Percentiles rank a stretch among this genome's conserved stretches.
These are phyloP conservation scores for Takifugu ocellatus DNA, from an alignment of 2,797 vertebrate genomes.

Conservation along the genomic window DNA sequence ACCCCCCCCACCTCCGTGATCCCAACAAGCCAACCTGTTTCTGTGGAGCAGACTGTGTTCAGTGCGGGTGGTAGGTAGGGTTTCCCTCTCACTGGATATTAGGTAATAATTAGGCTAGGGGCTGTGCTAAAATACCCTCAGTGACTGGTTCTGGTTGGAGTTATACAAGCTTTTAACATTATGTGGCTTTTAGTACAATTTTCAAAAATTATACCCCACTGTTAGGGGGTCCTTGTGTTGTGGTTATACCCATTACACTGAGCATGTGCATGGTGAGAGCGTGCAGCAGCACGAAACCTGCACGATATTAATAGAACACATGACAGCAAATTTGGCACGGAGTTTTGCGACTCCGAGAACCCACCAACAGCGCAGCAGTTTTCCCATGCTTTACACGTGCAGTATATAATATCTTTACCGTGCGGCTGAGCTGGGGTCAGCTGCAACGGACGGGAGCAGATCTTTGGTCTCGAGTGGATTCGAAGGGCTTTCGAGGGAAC, in stretches of 20 bases:
- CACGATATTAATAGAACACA: constrained; percentile 65
- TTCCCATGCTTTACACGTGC: constrained; percentile 37
- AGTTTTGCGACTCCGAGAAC: constrained; percentile 35
- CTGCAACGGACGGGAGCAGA: not conserved
- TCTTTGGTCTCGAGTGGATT: not conserved
- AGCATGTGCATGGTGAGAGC: constrained; percentile 58
- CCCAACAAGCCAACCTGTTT: constrained; percentile 49
- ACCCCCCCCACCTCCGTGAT: constrained; percentile 47
- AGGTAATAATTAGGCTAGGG: constrained; percentile 68
- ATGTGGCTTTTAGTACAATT: constrained; percentile 75
- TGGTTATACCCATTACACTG: constrained; percentile 66
- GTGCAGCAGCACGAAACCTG: constrained; percentile 54
- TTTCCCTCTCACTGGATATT: constrained; percentile 48
- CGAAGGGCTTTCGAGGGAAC: not conserved
- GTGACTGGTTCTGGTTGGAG: constrained; percentile 70
- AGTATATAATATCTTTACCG: constrained; percentile 10
- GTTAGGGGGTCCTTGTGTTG: constrained; percentile 70
- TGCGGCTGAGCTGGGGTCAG: constrained; percentile 10
- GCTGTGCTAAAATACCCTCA: constrained; percentile 54
- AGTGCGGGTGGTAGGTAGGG: constrained; percentile 59
- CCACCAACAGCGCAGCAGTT: constrained; percentile 45
- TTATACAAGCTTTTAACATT: constrained; percentile 75
- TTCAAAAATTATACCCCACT: constrained; percentile 75
- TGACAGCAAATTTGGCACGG: constrained; percentile 66
- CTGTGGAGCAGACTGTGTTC: constrained; percentile 48